Percentiles rank a stretch among this genome's conserved stretches.
Evolutionary conservation across 2,888 invertebrate genomes (phyloP).

Genomic region (Ephialtes manifestator): DNA sequence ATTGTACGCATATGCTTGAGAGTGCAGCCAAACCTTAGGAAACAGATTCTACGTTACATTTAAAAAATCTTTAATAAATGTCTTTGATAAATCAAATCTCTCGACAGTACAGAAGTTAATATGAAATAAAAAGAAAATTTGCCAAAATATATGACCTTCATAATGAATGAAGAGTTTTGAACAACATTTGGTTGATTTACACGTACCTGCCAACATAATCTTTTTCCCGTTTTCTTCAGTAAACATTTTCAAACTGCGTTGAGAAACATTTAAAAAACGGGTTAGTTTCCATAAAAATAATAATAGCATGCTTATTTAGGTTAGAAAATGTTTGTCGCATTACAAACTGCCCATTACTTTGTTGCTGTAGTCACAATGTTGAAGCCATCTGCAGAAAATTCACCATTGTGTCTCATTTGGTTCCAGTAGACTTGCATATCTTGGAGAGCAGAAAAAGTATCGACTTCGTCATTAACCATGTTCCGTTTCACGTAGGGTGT

Average conservation of each 20-base stretch:
- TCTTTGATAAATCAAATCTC: neutral
- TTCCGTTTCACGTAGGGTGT: too few relatives aligned
- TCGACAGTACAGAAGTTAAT: neutral
- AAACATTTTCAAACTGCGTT: neutral
- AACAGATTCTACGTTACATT: neutral
- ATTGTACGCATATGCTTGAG: neutral
- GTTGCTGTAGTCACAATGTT: conserved; percentile 6
- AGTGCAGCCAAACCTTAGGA: neutral
- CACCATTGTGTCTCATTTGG: too few relatives aligned
- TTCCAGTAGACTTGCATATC: too few relatives aligned
- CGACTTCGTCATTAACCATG: too few relatives aligned
- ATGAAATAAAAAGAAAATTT: neutral
- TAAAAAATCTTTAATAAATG: neutral
- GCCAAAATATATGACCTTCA: neutral
- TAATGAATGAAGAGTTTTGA: neutral
- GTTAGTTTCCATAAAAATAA: neutral
- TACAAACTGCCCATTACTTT: neutral
- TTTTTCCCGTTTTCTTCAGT: neutral
- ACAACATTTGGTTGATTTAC: neutral
- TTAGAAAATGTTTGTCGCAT: neutral
- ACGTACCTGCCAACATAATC: neutral
- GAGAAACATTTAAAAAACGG: neutral
- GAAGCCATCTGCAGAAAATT: neutral
- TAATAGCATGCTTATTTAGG: neutral
- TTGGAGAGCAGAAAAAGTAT: too few relatives aligned